A percentile compares a stretch with the other conserved stretches of the same genome.
These are phyloP conservation scores for Scolopax bukidnonensis DNA, from an alignment of 2,797 vertebrate genomes.

Conservation along the genomic window DNA sequence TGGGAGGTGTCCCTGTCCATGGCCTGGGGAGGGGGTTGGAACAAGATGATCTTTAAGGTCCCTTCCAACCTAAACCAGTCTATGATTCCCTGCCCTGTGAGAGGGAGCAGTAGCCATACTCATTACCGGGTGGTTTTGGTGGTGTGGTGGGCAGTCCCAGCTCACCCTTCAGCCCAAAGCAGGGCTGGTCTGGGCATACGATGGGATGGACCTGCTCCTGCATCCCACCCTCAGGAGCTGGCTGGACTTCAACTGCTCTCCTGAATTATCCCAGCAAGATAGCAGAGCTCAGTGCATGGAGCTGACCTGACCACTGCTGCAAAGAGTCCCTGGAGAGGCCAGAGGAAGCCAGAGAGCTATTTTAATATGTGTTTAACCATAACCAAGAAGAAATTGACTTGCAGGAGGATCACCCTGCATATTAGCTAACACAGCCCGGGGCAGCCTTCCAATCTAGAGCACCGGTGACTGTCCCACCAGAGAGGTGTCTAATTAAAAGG, in stretches of 20 bases:
- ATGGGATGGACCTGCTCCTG: neutral
- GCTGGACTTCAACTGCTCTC: neutral
- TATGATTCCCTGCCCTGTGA: neutral
- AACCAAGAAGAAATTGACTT: constrained; percentile 41
- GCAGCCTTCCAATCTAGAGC: constrained; percentile 29
- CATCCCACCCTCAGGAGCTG: neutral
- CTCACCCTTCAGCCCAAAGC: neutral
- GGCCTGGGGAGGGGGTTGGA: neutral
- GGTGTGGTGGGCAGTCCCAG: neutral
- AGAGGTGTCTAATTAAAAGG: constrained; percentile 57
- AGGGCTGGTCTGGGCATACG: neutral
- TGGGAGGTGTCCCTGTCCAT: neutral
- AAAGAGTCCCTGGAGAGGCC: neutral
- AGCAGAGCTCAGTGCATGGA: neutral
- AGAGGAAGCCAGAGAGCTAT: neutral
- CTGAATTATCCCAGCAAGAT: accelerated
- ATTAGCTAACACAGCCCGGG: constrained; percentile 13
- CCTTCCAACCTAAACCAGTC: neutral
- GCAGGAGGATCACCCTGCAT: neutral
- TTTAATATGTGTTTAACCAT: constrained; percentile 61
- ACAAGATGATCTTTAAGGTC: neutral
- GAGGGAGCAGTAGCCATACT: neutral
- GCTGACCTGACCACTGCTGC: neutral
- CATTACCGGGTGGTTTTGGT: neutral
- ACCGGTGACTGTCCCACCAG: neutral